Evolutionary conservation across 2,113 vertebrate genomes (phyloP), one percentile per base, ranked within the genome.

Genomic region (Acrocephalus arundinaceus): DNA sequence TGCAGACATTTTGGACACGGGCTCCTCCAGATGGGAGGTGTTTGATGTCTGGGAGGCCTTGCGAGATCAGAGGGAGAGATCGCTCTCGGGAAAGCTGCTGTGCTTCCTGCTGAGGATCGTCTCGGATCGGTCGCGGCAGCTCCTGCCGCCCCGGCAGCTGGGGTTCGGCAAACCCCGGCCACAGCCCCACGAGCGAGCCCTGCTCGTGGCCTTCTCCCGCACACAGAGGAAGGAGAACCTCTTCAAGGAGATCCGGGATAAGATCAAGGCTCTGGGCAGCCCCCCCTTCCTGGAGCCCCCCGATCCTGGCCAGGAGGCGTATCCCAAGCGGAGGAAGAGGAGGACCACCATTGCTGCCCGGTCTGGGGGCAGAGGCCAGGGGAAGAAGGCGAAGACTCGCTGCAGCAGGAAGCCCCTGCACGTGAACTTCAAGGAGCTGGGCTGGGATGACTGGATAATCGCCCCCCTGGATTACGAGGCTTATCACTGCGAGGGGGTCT

Each of bases 371-470:
- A 97, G 96, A 41, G 97, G 98, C 49, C 96, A 96, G 0, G 98
- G 98, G 39, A 98, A 98, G 86, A 97, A 97, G 92, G 94, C 93
- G 12, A 97, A 98, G 85, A 98, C 98, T 31, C 98, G 98, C 51
- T 99, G 98, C 75, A 98, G 98, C 94, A 98, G 98, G 86, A 99
- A 98, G 66, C 98, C 98, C 19, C 97, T 99, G 75, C 98, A 98
- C 2, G 98, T 99, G 66, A 98, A 99, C 93, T 99, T 99, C 96
- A 99, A 99, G 95, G 98, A 99, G 96, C 97, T 99, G 89, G 98
- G 98, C 95, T 99, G 98, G 98, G 98, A 99, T 9, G 98, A 99
- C 97, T 99, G 98, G 98, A 99, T 99, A 92, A 99, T 99, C 7
- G 98, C 98, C 3, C 98, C 98, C 22, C 96, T 99, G 96, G 98